These are phyloP conservation scores for Chlorops oryzae DNA, from an alignment of 1,140 invertebrate genomes.

Conservation along the genomic window DNA sequence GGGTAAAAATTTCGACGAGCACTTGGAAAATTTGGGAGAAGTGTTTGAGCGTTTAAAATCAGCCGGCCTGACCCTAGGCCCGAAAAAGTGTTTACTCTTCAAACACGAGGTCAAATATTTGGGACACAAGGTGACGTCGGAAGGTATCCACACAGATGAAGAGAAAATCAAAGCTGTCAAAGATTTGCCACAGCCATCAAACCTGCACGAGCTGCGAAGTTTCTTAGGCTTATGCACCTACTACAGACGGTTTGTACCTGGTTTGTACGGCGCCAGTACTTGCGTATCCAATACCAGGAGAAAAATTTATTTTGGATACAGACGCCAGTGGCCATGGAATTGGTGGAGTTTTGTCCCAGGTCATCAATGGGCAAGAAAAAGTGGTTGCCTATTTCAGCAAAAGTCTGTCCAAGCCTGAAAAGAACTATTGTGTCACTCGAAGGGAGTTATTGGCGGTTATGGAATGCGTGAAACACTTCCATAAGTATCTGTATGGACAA, in stretches of 20 bases:
- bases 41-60: background rate
- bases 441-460: constrained; percentile 26
- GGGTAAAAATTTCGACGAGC: constrained; percentile 9
- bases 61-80: background rate
- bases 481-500: constrained; percentile 20
- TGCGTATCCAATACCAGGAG: constrained; percentile 1
- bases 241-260: too few species aligned
- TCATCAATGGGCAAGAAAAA: constrained; percentile 20
- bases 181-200: background rate
- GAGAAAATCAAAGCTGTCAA: constrained; percentile 2
- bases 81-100: constrained; percentile 1
- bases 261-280: constrained; percentile 4
- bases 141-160: constrained; percentile 5
- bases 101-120: too few species aligned
- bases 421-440: constrained; percentile 25
- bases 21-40: constrained; percentile 3
- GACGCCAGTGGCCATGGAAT: constrained; percentile 20
- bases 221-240: constrained; percentile 2
- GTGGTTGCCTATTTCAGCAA: constrained; percentile 30
- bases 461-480: constrained; percentile 23
- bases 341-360: constrained; percentile 21
- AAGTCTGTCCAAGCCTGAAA: constrained; percentile 40
- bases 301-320: constrained; percentile 22
- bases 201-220: background rate
- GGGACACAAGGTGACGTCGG: constrained; percentile 1